Evolutionary conservation across 2,888 invertebrate genomes (phyloP).

Genomic region (Sialis lutaria): DNA sequence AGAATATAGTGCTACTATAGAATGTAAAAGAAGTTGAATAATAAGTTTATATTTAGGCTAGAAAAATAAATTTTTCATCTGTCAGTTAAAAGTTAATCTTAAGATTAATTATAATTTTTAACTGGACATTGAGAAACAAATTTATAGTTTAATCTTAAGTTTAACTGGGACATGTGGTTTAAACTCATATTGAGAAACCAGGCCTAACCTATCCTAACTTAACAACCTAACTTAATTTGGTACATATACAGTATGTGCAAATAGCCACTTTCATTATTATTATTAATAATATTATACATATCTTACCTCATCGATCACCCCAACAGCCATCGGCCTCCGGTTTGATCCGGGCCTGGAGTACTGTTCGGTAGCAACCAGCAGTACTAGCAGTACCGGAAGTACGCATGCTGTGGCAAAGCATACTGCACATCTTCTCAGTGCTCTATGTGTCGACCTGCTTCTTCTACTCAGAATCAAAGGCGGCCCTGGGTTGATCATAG

Average conservation of each 20-base stretch:
- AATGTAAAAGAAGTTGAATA: too few relatives aligned
- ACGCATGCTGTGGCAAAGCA: slow-evolving; percentile 42
- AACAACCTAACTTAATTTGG: too few relatives aligned
- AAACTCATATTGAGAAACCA: slow-evolving; percentile 4
- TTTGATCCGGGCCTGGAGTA: slow-evolving; percentile 40
- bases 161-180: too few relatives aligned
- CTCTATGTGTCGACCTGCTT: slow-evolving; percentile 20
- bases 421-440: slow-evolving; percentile 35
- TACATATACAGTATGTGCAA: slow-evolving; percentile 25
- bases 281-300: too few relatives aligned
- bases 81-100: too few relatives aligned
- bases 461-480: slow-evolving; percentile 15
- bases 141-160: too few relatives aligned
- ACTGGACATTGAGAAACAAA: too few relatives aligned
- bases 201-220: slow-evolving; percentile 19
- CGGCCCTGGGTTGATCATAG: slow-evolving; percentile 30
- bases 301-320: not conserved
- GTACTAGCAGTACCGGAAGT: slow-evolving; percentile 37
- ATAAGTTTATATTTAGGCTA: too few relatives aligned
- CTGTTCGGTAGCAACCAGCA: slow-evolving; percentile 41
- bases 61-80: too few relatives aligned
- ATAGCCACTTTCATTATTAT: too few relatives aligned
- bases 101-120: too few relatives aligned
- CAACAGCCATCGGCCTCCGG: slow-evolving; percentile 13
- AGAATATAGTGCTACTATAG: too few relatives aligned